Evolutionary conservation across 2,888 invertebrate genomes (phyloP), one percentile per base, ranked within the genome.

Genomic region (Mantis religiosa): DNA sequence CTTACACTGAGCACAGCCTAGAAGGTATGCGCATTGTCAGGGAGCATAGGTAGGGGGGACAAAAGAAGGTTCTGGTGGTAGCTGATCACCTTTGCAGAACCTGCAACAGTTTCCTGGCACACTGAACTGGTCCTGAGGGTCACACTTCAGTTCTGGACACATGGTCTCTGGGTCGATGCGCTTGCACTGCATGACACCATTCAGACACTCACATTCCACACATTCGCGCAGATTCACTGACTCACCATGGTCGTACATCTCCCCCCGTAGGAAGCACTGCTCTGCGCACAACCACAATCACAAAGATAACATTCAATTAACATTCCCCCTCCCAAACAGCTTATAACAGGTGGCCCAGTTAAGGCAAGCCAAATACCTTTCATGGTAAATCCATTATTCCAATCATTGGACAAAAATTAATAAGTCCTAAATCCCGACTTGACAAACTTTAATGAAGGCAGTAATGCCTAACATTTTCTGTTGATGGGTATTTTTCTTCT

Each of bases 101-200:
- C 97, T 97, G 95, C 98, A 98, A 94, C 98, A 98, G 93, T 97
- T 97, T 90, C 97, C 97, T 87, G 97, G 96, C 90, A 97, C 96
- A 91, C 96, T 96, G 93, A 98, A 96, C 93, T 97, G 97, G 92
- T 97, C 95, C 90, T 95, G 95, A 87, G 95, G 94, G 90, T 97
- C 96, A 93, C 98, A 98, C 88, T 96, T 95, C 91, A 98, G 94
- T 91, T 95, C 94, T 87, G 97, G 97, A 93, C 98, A 98, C 91
- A 95, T 95, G 89, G 95, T 95, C 92, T 96, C 95, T 71, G 96
- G 96, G 93, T 97, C 96, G 90, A 96, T 95, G 91, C 95, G 95
- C 91, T 95, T 94, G 93, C 98, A 98, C 92, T 95, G 95, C 96
- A 97, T 97, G 92, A 95, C 95, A 87, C 97, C 98, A 93, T 98